phyloP scores from a whole-genome alignment of 2,888 invertebrate species.

The Auanema sp. region DNA sequence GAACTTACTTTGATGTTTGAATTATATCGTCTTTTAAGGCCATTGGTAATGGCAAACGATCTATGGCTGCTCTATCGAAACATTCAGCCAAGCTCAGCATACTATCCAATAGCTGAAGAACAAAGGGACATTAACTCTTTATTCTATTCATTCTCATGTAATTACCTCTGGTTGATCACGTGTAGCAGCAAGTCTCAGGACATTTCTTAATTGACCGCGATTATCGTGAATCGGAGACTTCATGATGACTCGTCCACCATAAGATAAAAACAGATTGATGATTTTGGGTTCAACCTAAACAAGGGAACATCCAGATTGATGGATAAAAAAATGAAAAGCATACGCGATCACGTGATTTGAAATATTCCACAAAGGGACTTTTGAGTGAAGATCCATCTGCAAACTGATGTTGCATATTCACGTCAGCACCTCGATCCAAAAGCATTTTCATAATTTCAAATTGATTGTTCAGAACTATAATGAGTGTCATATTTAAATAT shows the following conservation, averaged over 20 bases:
- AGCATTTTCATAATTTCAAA: slow-evolving; percentile 45
- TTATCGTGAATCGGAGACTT: slow-evolving; percentile 44
- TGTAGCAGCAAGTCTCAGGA: slow-evolving; percentile 41
- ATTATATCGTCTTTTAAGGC: slow-evolving; percentile 40
- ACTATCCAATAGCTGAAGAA: slow-evolving; percentile 33
- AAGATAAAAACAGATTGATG: slow-evolving; percentile 45
- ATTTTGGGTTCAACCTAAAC: slow-evolving; percentile 39
- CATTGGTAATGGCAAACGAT: slow-evolving; percentile 44
- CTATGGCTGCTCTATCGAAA: slow-evolving; percentile 43
- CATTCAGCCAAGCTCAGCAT: slow-evolving; percentile 47
- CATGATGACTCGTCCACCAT: slow-evolving; percentile 55
- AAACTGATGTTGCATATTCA: slow-evolving; percentile 49
- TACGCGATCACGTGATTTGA: slow-evolving; percentile 36
- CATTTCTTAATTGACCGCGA: slow-evolving; percentile 56
- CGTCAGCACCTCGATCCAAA: slow-evolving; percentile 51
- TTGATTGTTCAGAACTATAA: slow-evolving; percentile 48
- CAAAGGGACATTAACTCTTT: neutral
- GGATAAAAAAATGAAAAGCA: neutral
- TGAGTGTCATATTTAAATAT: too few relatives aligned
- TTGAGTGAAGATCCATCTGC: slow-evolving; percentile 50
- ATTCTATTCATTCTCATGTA: neutral
- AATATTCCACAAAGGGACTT: slow-evolving; percentile 55
- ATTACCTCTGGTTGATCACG: slow-evolving; percentile 41
- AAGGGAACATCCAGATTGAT: neutral
- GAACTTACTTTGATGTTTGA: slow-evolving; percentile 31